Base-by-base conservation (phyloP, 2,888 invertebrate genomes). In the Cryptus viduatorius region DNA sequence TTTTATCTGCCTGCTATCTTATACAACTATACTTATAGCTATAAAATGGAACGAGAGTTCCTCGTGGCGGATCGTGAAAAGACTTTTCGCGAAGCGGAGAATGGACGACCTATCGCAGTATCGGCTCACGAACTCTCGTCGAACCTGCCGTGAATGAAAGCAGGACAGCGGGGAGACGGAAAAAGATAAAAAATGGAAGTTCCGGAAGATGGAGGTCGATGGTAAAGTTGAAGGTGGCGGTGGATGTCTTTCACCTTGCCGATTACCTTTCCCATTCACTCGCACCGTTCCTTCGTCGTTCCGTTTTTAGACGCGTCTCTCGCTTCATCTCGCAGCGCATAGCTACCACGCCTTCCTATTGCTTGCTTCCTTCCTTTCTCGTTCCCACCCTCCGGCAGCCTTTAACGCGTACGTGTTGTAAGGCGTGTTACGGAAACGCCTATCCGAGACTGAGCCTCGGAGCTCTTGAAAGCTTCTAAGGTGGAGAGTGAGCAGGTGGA, bases 381-480 rank as follows among this genome's bases (percentile, higher is more conserved):
- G 1, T 64, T 69, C 83, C 64, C 77, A 50, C 67, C 48, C 19
- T 16, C 29, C 29, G 48, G 31, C 67, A 67, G 48, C 48, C 42
- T 31, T 79, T 64, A 77, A 86, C 82, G 69, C 82, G 82, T 73
- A 84, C 61, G 84, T 79, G 84, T 77, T 77, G 68, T 85, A 86
- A 87, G 86, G 88, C 80, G 83, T 86, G 85, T 83, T 76, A 53
- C 80, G 69, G 24, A 19, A 79, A 65, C 64, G 64, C 48, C 14
- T 69, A 75, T 75, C 48, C 79, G 7, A 48, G 73, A 59, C 29
- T 42, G 24, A 8, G 37, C 37, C 8, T 37, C 31, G 61, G 16
- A 16, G 42, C 71, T 67, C 77, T 77, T 59, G 79, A 79, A 72
- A 31, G 80, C 84, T 85, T 37, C 76, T 69, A 67, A 61, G 29